A percentile compares a stretch with the other conserved stretches of the same genome.
Conservation (phyloP, 2,888 invertebrate genomes). For the Ichneumoninae sp. region DNA sequence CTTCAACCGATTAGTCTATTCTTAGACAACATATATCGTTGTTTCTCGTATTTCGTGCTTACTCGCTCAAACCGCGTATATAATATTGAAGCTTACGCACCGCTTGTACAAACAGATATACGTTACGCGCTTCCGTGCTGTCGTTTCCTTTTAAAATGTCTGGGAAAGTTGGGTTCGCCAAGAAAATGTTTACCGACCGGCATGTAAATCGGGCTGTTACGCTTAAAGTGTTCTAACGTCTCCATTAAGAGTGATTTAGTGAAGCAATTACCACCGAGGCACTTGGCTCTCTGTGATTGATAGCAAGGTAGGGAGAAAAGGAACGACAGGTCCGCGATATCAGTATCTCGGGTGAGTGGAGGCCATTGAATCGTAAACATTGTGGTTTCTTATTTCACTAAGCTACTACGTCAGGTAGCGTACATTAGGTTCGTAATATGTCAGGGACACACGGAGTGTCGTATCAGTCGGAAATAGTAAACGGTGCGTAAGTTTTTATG, state of each 20-base stretch:
- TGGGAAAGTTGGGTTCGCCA: neutral
- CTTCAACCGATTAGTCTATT: neutral
- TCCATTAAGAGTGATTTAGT: constrained; percentile 3
- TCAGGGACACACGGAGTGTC: neutral
- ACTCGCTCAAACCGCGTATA: neutral
- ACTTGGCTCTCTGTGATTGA: neutral
- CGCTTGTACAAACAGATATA: neutral
- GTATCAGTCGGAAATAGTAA: neutral
- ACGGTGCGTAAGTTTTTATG: neutral
- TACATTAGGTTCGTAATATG: neutral
- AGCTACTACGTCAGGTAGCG: neutral
- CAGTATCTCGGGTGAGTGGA: neutral
- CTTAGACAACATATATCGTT: neutral
- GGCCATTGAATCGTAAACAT: neutral
- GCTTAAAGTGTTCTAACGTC: neutral
- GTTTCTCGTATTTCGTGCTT: neutral
- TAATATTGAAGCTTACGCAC: neutral
- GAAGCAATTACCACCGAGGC: neutral
- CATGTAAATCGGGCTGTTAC: constrained; percentile 6
- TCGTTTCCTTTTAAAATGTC: neutral
- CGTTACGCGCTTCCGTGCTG: neutral
- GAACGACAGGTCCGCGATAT: constrained; percentile 28
- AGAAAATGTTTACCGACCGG: neutral
- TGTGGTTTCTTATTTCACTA: neutral
- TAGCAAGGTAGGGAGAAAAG: constrained; percentile 24